Conservation (phyloP, 2,888 invertebrate genomes). For the Brachypalpus laphriformis region DNA sequence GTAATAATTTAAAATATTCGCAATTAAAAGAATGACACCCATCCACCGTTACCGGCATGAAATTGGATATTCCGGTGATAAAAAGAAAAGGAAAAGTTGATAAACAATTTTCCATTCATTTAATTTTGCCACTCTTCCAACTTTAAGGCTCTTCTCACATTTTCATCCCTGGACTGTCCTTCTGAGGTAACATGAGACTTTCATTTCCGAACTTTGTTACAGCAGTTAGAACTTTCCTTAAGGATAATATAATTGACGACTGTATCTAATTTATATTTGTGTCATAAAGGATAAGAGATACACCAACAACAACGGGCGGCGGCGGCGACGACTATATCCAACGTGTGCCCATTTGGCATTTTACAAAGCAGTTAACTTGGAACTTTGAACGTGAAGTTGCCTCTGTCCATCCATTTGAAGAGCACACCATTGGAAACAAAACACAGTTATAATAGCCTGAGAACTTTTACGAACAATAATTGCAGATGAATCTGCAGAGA, state of each 20-base stretch:
- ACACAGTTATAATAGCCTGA: conserved; percentile 57
- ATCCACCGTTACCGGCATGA: conserved; percentile 14
- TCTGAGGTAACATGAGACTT: conserved; percentile 20
- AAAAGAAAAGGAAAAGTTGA: conserved; percentile 38
- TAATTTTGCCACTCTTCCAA: conserved; percentile 12
- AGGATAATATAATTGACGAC: conserved; percentile 61
- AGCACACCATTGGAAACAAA: conserved; percentile 25
- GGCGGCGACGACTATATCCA: neutral
- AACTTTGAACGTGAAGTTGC: conserved; percentile 43
- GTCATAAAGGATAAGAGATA: conserved; percentile 55
- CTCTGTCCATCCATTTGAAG: conserved; percentile 30
- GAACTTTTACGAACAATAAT: conserved; percentile 69
- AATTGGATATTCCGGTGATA: conserved; percentile 59
- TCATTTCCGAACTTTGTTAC: conserved; percentile 47
- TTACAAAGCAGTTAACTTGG: conserved; percentile 53
- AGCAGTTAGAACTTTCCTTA: conserved; percentile 35
- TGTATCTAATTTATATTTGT: conserved; percentile 62
- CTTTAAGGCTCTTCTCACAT: neutral
- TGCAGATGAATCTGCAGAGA: conserved; percentile 68
- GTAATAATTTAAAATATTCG: conserved; percentile 46
- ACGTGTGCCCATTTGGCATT: conserved; percentile 51
- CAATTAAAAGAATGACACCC: conserved; percentile 48
- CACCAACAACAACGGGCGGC: neutral
- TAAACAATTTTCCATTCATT: conserved; percentile 52
- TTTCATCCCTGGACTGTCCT: neutral